phyloP scores from a whole-genome alignment of 2,888 invertebrate genomes.

The Pammene fasciana region DNA sequence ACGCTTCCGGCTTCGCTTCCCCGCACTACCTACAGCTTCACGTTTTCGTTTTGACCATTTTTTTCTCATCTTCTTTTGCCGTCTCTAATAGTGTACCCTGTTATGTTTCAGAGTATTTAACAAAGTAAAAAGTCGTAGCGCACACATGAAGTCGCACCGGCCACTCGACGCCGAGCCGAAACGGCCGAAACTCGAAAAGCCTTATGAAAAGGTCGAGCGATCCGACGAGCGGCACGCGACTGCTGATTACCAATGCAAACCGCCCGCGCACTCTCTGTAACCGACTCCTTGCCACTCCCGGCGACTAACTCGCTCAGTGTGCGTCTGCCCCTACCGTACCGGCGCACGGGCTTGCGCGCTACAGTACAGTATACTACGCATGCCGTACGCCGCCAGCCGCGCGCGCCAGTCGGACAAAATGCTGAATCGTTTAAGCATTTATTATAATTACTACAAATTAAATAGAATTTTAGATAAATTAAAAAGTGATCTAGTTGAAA shows the following conservation, averaged over 20 bases:
- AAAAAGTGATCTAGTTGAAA: constrained; percentile 64
- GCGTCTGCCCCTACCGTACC: not conserved
- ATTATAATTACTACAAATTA: constrained; percentile 62
- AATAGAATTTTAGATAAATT: constrained; percentile 61
- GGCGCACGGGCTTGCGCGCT: not conserved
- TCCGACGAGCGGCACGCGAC: constrained; percentile 76
- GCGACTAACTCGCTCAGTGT: constrained; percentile 23
- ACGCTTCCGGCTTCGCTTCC: constrained; percentile 70
- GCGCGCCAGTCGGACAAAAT: constrained; percentile 55
- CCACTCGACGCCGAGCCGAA: constrained; percentile 92
- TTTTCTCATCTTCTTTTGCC: constrained; percentile 65
- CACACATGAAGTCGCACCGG: constrained; percentile 99
- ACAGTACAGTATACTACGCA: too few species aligned
- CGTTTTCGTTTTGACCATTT: constrained; percentile 48
- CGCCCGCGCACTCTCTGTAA: constrained; percentile 49
- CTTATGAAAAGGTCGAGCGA: constrained; percentile 83
- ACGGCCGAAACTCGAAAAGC: constrained; percentile 85
- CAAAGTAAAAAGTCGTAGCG: constrained; percentile 99
- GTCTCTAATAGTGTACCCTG: constrained; percentile 75
- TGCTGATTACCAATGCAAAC: constrained; percentile 73
- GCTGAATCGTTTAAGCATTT: constrained; percentile 72
- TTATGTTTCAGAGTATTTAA: constrained; percentile 94
- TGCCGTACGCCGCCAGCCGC: too few species aligned
- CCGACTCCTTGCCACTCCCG: constrained; percentile 16
- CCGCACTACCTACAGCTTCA: constrained; percentile 57